Base-by-base conservation (phyloP, 2,797 vertebrate genomes). In the Sebastes flavidus region DNA sequence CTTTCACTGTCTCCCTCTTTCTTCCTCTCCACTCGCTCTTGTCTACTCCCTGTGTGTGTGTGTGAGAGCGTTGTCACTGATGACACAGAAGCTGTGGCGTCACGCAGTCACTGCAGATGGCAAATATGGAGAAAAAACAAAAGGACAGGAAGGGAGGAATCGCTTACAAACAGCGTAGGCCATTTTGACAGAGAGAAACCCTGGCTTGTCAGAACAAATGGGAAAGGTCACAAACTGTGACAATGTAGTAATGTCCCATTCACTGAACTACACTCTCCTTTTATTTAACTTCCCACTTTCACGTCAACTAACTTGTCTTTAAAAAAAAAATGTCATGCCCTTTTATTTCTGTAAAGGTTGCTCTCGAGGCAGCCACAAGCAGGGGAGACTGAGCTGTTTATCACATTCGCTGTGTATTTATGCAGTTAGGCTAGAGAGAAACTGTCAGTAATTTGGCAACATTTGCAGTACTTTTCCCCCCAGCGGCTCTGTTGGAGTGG, bases 71-170 rank as follows among this genome's bases (percentile, higher is more conserved):
- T 90, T 91, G 88, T 90, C 90, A 91, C 78, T 54, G 90, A 91
- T 92, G 90, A 92, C 91, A 93, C 87, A 87, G 84, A 86, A 81
- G 78, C 84, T 68, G 84, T 69, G 77, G 86, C 67, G 62, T 88
- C 92, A 94, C 49, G 87, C 87, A 74, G 24, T 69, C 87, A 65
- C 67, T 90, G 83, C 95, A 95, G 94, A 95, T 94, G 94, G 93
- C 89, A 83, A 77, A 87, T 88, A 42, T 61, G 29, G 72, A 68
- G 49, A 74, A 75, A 68, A 75, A 72, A 80, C 27, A 77, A 81
- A 58, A 14, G 32, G 81, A 87, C 85, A 74, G 85, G 87, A 89
- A 90, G 81, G 63, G 81, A 91, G 88, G 88, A 85, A 88, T 88
- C 66, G 67, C 86, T 88, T 89, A 85, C 82, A 88, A 91, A 84